Evolutionary conservation across 2,888 invertebrate genomes (phyloP), one percentile per base, ranked within the genome.

Genomic region (Sinhomidia bicolor): DNA sequence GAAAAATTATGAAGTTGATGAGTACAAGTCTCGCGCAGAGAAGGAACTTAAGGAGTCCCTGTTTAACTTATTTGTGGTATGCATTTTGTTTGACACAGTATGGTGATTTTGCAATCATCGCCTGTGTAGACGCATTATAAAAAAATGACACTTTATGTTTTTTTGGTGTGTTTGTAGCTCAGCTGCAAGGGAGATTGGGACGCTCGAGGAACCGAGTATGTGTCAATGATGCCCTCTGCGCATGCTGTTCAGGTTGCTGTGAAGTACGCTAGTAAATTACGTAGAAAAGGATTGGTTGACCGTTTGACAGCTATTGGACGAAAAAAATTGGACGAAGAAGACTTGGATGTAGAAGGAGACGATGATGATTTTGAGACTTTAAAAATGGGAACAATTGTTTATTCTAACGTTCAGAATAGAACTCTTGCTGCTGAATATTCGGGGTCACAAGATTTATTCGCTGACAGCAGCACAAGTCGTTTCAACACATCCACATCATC

Each of bases 1-100:
- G 47, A 83, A 71, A 26, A 92, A 91, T 10, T 92, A 93, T 20
- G 91, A 92, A 65, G 88, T 91, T 17, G 91, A 92, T 5, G 90
- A 91, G 14, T 92, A 92, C 41, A 93, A 93, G 80, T 92, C 93
- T 2, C 95, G 96, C 41, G 95, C 95, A 14, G 95, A 96, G n/a
- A 96, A 96, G 93, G 94, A 95, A 23, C 95, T 96, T 0, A 95
- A 96, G 90, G 97, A 98, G 93, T 95, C 96, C 5, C 95, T 98
- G n/a, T 95, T 99, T 91, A 98, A 97, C 94, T 94, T 98, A 71
- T 98, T 99, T 94, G 97, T 97, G 68, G 97, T 98, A 94, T 95
- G 90, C 17, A 54, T 20, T n/a, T 14, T 29, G n/a, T n/a, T n/a
- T n/a, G n/a, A n/a, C n/a, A n/a, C n/a, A n/a, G n/a, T n/a, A n/a